Evolutionary conservation across 1,140 invertebrate species (phyloP), one percentile per base, ranked within the genome.

Genomic region (Drosophila sulfurigaster): DNA sequence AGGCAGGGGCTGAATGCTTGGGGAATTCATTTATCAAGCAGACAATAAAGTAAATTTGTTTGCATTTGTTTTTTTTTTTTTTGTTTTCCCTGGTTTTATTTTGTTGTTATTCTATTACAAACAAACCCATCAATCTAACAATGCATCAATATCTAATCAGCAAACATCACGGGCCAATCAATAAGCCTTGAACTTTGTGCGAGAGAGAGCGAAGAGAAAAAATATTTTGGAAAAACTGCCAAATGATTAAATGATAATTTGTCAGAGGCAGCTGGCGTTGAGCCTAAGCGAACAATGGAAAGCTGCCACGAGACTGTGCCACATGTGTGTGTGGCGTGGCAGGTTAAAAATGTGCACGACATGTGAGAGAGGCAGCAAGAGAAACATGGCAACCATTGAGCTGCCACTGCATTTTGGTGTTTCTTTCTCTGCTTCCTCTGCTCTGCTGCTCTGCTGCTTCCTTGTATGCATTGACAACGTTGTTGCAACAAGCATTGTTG

Each of bases 171-270:
- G 45, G 52, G 30, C n/a, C 25, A 51, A 51, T 59, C 67, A 52
- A 69, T 20, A 15, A 52, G 30, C 81, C 85, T 85, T 78, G 64
- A 85, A 78, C 66, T 62, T 60, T 51, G 6, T 25, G 4, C 20
- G 41, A 20, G 2, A 56, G 51, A 25, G 13, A 30, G n/a, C 30
- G 20, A 25, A 25, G 20, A 25, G 20, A 13, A 28, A 51, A 54
- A 63, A 72, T 20, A 4, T 49, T 54, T 54, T 1, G 25, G 45
- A 15, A 78, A 78, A 69, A 59, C 62, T 78, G 73, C 20, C 16
- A 64, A 79, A 81, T 89, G 83, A 89, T 89, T 85, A 79, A 88
- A 88, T 75, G 85, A 89, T 75, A 89, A 89, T 85, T 89, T 88
- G 83, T 89, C 85, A 85, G 70, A 48, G 75, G 77, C 85, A 63